A percentile compares a stretch with the other conserved stretches of the same genome.
phyloP scores from a whole-genome alignment of 2,113 vertebrate species.

The Rana temporaria region DNA sequence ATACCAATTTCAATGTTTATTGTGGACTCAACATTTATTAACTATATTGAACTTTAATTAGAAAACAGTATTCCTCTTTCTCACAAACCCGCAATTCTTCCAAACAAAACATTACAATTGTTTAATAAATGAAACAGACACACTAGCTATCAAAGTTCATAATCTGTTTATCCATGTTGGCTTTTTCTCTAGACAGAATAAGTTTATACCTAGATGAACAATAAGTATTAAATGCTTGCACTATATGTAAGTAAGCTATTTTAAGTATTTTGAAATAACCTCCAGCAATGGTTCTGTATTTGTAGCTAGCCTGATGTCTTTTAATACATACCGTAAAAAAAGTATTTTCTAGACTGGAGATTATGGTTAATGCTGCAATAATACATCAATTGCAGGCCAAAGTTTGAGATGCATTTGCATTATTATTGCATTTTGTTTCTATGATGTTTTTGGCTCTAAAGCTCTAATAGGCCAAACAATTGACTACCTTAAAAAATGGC shows the following conservation, averaged over 20 bases:
- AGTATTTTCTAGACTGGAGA: slow-evolving; percentile 1
- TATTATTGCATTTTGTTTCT: too few species aligned
- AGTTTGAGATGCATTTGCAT: too few species aligned
- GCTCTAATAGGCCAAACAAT: too few species aligned
- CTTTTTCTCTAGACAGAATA: slow-evolving; percentile 40
- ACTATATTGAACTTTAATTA: slow-evolving; percentile 39
- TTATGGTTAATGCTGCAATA: slow-evolving; percentile 3
- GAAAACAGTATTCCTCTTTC: not conserved
- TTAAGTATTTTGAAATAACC: slow-evolving; percentile 45
- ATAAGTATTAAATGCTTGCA: slow-evolving; percentile 41
- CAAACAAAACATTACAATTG: slow-evolving; percentile 15
- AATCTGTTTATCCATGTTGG: slow-evolving; percentile 49
- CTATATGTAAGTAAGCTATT: slow-evolving; percentile 45
- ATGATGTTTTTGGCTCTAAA: too few species aligned
- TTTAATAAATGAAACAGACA: slow-evolving; percentile 20
- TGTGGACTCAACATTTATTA: slow-evolving; percentile 21
- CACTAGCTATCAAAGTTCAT: slow-evolving; percentile 19
- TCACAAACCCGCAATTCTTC: slow-evolving; percentile 10
- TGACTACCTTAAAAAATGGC: too few species aligned
- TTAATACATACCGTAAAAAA: not conserved
- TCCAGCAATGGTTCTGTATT: slow-evolving; percentile 12
- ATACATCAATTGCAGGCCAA: not conserved
- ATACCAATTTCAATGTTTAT: too few species aligned
- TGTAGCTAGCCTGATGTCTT: slow-evolving; percentile 17
- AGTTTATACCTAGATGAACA: slow-evolving; percentile 36